Evolutionary conservation across 2,888 invertebrate species (phyloP).

Genomic region (Criorhina ranunculi): DNA sequence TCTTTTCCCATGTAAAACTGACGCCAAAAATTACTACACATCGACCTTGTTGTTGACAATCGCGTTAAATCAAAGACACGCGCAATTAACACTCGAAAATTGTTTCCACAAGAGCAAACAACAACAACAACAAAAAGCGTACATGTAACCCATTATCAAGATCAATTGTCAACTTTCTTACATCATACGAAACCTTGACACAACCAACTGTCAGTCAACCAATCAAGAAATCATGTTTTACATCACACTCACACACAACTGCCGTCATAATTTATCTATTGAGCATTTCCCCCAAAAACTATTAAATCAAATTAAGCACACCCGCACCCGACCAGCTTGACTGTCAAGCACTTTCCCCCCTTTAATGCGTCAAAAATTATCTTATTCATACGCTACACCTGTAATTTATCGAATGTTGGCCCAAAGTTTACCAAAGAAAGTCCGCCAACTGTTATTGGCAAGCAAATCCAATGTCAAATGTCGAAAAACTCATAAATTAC

Average conservation of each 20-base stretch:
- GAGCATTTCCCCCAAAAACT: not conserved
- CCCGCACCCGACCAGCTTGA: not conserved
- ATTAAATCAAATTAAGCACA: conserved; percentile 3
- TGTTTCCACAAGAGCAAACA: not conserved
- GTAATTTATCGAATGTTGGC: conserved; percentile 3
- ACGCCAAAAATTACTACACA: not conserved
- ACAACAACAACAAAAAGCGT: not conserved
- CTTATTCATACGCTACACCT: not conserved
- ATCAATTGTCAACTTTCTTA: not conserved
- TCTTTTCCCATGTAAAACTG: no score
- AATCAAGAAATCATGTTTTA: conserved; percentile 4
- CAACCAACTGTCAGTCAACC: conserved; percentile 13
- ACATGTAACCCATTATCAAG: not conserved
- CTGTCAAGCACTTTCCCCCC: not conserved
- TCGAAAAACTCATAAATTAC: conserved; percentile 44
- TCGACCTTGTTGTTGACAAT: not conserved
- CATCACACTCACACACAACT: not conserved
- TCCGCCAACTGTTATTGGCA: conserved; percentile 13
- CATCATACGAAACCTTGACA: conserved; percentile 3
- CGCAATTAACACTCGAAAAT: not conserved
- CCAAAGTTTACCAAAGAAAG: not conserved
- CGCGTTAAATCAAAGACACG: not conserved
- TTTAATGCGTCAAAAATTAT: conserved; percentile 7
- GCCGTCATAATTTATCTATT: not conserved
- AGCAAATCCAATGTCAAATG: conserved; percentile 49